Evolutionary conservation across 2,888 invertebrate species (phyloP).

Genomic region (Latrodectus hesperus): DNA sequence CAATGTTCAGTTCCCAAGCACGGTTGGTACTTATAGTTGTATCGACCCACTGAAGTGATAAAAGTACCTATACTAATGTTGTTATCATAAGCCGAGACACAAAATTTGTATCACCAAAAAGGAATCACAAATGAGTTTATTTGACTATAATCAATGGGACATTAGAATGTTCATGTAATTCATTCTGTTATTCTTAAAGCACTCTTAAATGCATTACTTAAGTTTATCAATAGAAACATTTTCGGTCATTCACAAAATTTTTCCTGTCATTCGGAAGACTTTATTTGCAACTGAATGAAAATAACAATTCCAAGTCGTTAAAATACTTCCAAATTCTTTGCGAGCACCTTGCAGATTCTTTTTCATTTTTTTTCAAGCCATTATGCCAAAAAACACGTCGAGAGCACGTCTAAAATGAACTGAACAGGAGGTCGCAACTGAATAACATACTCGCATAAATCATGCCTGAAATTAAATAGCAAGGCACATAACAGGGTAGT

Average conservation of each 20-base stretch:
- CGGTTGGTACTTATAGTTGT: no score
- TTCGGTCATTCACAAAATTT: not conserved
- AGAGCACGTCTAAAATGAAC: not conserved
- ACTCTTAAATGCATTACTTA: not conserved
- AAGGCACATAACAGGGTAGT: constrained; percentile 9
- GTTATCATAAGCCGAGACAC: no score
- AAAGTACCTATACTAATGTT: no score
- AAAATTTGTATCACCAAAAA: no score
- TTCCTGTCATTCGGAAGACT: not conserved
- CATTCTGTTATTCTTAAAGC: constrained; percentile 1
- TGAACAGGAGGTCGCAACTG: not conserved
- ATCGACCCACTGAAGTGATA: no score
- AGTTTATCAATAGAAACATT: not conserved
- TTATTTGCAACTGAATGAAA: constrained; percentile 59
- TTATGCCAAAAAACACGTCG: not conserved
- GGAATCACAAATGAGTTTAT: no score
- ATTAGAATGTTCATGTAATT: not conserved
- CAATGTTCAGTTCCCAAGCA: no score
- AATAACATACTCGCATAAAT: constrained; percentile 32
- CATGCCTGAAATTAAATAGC: constrained; percentile 55
- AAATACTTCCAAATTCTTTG: constrained; percentile 34
- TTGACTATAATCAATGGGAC: no score
- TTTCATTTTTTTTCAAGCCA: constrained; percentile 10
- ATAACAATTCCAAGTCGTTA: constrained; percentile 16
- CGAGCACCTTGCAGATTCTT: constrained; percentile 5